Evolutionary conservation across 2,888 invertebrate species (phyloP), one percentile per base, ranked within the genome.

Genomic region (Pristionchus maxplancki): DNA sequence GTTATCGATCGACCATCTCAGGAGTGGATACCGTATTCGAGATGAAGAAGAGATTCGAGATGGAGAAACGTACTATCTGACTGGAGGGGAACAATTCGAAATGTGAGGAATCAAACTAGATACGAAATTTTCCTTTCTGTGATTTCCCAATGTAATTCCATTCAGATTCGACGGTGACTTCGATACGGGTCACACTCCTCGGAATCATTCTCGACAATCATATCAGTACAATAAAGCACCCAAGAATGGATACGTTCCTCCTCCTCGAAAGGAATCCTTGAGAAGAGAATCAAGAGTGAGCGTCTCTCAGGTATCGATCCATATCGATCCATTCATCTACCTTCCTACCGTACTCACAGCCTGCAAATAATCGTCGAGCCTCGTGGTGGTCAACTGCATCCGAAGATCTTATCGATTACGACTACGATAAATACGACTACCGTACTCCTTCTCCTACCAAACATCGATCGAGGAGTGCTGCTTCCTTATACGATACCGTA

Each of bases 11-110:
- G 40, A 85, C 40, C 31, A 11, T 67, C 28, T 37, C 44, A 92
- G 92, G 67, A 89, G 90, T 64, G 93, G 93, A 15, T 90, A 90
- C 48, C 87, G 89, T 85, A 91, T 93, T 28, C 90, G 88, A 50
- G 91, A 92, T 82, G 88, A 90, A 17, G 91, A 90, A 6, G 92
- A 93, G 28, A 90, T 93, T 6, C 71, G 64, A 9, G 92, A 92
- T 50, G 89, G 91, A 13, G 90, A 88, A 13, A 92, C 92, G 13
- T 93, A 92, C 84, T 92, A 91, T 53, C 89, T 92, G 1, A 81
- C 91, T 3, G 90, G 89, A 13, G 91, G 90, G 34, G 92, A 92
- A 64, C 74, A 89, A 1, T 89, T 92, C 28, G 81, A 90, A 53
- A 88, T 90, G 91, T 91, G 40, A 89, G 85, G 15, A 53, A 28